These are phyloP conservation scores for Cyprinodon tularosa DNA, from an alignment of 2,113 vertebrate genomes.

Conservation along the genomic window DNA sequence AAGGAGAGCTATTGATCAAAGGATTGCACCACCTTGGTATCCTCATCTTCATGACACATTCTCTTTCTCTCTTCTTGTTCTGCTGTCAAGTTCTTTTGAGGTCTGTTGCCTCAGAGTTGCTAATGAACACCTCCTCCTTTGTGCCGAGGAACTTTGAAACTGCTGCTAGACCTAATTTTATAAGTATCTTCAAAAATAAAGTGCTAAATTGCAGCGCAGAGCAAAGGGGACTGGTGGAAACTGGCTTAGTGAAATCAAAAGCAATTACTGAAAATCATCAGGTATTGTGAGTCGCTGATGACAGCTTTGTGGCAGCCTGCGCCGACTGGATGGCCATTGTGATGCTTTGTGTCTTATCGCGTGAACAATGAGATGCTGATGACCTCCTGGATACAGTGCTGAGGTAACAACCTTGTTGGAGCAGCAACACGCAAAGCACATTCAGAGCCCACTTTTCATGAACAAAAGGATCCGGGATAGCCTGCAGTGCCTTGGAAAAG, in stretches of 20 bases:
- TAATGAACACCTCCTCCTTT: slow-evolving; percentile 45
- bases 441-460: background rate
- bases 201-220: slow-evolving; percentile 25
- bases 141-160: slow-evolving; percentile 35
- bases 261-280: slow-evolving; percentile 39
- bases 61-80: slow-evolving; percentile 2
- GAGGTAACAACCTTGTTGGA: slow-evolving; percentile 26
- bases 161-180: slow-evolving; percentile 40
- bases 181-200: slow-evolving; percentile 46
- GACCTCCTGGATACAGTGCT: slow-evolving; percentile 25
- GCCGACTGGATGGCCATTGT: slow-evolving; percentile 9
- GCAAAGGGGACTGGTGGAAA: slow-evolving; percentile 11
- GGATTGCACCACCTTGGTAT: slow-evolving; percentile 38
- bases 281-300: slow-evolving; percentile 32
- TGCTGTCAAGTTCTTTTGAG: slow-evolving; percentile 69
- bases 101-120: slow-evolving; percentile 39
- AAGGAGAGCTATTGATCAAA: slow-evolving; percentile 72
- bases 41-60: slow-evolving; percentile 48
- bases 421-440: slow-evolving; percentile 7
- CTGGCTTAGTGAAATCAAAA: slow-evolving; percentile 13
- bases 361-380: slow-evolving; percentile 51
- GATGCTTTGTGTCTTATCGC: slow-evolving; percentile 50
- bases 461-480: background rate
- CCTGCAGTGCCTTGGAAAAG: background rate
- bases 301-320: slow-evolving; percentile 16